Base-by-base conservation (phyloP, 2,113 vertebrate genomes). In the Phyllopteryx taeniolatus region DNA sequence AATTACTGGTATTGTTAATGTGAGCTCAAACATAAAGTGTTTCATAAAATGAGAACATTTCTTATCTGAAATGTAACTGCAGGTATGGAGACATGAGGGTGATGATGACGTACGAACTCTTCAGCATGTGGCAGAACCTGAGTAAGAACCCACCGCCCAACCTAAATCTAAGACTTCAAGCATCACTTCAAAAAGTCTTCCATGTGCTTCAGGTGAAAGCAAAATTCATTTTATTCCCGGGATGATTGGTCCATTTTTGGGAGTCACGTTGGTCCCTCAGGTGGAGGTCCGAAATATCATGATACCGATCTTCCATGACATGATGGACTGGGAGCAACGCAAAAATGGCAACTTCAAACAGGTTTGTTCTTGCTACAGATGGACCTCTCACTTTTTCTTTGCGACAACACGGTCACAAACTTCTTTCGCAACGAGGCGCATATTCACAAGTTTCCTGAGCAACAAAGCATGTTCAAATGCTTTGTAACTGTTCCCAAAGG, bases 311-410 rank as follows among this genome's bases (percentile, higher is more conserved):
- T 99, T 99, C 90, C 98, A 99, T 8, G 98, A 99, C 88, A 99
- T 99, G 97, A 99, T 99, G 97, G 96, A 99, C 91, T 99, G 98
- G 95, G 98, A 99, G 76, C 98, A 99, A 76, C 94, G 97, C 69
- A 98, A 97, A 89, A 97, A 99, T 0, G 98, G 98, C 51, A 97
- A 95, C 93, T 99, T 99, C 87, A 99, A 99, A 82, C 98, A 99
- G 95, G 98, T 95, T 35, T 15, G 1, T 4, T 10, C 27, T 27
- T 11, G 10, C 22, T 5, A 31, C 1, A n/a, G 35, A 46, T n/a
- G 20, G 7, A 31, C 57, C 64, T 12, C 47, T 63, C 12, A 67
- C 8, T 0, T 44, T 33, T 10, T n/a, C 4, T 12, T 31, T 13
- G 56, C 56, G 10, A 14, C 56, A 56, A 62, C 47, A 35, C 1